Evolutionary conservation across 2,888 invertebrate genomes (phyloP).

Genomic region (Agonopterix subpropinquella): DNA sequence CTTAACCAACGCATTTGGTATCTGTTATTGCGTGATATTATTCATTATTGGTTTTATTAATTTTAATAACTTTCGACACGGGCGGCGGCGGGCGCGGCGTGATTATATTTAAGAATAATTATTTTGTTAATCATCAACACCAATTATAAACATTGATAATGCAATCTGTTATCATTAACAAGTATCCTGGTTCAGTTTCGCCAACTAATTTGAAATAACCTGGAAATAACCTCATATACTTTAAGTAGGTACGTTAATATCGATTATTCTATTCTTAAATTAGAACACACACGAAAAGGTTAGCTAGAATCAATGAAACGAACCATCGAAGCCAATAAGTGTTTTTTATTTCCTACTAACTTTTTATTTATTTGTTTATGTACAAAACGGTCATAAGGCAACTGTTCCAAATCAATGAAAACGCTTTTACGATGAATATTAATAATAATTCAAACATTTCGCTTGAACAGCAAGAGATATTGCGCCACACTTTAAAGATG

Average conservation of each 20-base stretch:
- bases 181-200: too few relatives aligned
- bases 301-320: constrained; percentile 36
- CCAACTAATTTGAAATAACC: too few relatives aligned
- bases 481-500: constrained; percentile 29
- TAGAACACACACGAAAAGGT: constrained; percentile 4
- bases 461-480: constrained; percentile 36
- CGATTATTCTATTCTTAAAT: neutral
- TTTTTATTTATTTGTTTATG: constrained; percentile 59
- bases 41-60: too few relatives aligned
- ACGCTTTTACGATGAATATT: constrained; percentile 40
- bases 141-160: too few relatives aligned
- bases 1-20: too few relatives aligned
- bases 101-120: too few relatives aligned
- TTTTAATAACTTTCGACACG: too few relatives aligned
- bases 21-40: too few relatives aligned
- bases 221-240: too few relatives aligned
- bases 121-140: too few relatives aligned
- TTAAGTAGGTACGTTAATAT: neutral
- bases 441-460: constrained; percentile 31
- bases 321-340: constrained; percentile 66
- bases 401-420: constrained; percentile 66
- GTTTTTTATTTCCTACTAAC: constrained; percentile 68
- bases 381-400: constrained; percentile 75
- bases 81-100: too few relatives aligned
- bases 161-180: too few relatives aligned